Evolutionary conservation across 2,888 invertebrate genomes (phyloP), one percentile per base, ranked within the genome.

Genomic region (Chrysolina haemoptera): DNA sequence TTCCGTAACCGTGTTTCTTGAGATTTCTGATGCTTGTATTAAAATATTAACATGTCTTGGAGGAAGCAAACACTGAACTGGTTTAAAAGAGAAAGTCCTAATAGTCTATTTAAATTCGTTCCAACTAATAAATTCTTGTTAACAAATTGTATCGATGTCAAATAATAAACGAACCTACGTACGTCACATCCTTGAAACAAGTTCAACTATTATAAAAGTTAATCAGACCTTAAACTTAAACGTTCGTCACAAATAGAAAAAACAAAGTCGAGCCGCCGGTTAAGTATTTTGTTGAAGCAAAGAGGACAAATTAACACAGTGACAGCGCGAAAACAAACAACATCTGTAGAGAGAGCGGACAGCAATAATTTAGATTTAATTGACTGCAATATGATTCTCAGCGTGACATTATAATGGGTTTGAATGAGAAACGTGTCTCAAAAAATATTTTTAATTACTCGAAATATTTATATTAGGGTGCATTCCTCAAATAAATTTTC

Each of bases 281-380:
- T 35, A 35, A n/a, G 59, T 43, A 65, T 65, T 63, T 40, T 35
- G 63, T 63, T 40, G 35, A 67, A 18, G 27, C 67, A 53, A 53
- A 67, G 48, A 22, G 40, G 53, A 62, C 16, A 62, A 68, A 69
- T 62, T 48, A 20, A 69, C 18, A 62, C 35, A 48, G 43, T 35
- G 18, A 48, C 27, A 12, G 27, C 35, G 62, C 69, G 40, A 62
- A 62, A 69, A 69, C 27, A 62, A 46, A 65, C 27, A 43, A 69
- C 73, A 69, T 66, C 69, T 73, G 67, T 20, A 20, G 70, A 41
- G 40, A 70, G 66, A 70, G 43, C 67, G 62, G 63, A 48, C 40
- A 55, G 70, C 55, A 43, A 70, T 73, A 75, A 72, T 65, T 75
- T 67, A 75, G 62, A 75, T 68, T 68, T 75, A 75, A 75, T 75